phyloP scores from a whole-genome alignment of 2,888 invertebrate genomes.

The Thera obeliscata region DNA sequence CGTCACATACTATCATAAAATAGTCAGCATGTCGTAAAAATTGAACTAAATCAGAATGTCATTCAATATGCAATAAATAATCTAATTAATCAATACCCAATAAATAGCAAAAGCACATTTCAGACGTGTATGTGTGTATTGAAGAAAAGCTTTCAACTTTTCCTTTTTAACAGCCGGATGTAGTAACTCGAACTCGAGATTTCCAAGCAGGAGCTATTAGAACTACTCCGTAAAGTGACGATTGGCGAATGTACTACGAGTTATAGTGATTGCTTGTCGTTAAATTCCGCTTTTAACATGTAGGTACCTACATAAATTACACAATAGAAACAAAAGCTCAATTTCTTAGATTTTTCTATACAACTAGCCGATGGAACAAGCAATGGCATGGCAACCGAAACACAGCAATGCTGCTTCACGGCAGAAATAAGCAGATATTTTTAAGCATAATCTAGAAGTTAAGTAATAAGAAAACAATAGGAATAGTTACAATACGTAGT shows the following conservation, averaged over 20 bases:
- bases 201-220: constrained; percentile 49
- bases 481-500: no score
- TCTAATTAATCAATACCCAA: constrained; percentile 32
- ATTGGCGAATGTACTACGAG: constrained; percentile 45
- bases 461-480: no score
- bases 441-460: no score
- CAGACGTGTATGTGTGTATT: constrained; percentile 39
- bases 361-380: no score
- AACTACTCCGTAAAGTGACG: constrained; percentile 45
- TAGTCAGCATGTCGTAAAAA: constrained; percentile 44
- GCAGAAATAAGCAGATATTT: no score
- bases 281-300: constrained; percentile 53
- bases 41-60: constrained; percentile 49
- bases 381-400: no score
- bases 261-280: constrained; percentile 55
- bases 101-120: constrained; percentile 32
- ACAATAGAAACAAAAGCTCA: constrained; percentile 26
- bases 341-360: not conserved
- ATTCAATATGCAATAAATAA: constrained; percentile 27
- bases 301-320: constrained; percentile 21
- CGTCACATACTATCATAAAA: constrained; percentile 21
- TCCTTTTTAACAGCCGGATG: constrained; percentile 61
- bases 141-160: constrained; percentile 55
- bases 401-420: no score
- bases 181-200: constrained; percentile 49